A percentile compares a stretch with the other conserved stretches of the same genome.
These are phyloP conservation scores for Mastomys natalensis DNA, from an alignment of 2,113 vertebrate genomes.

Conservation along the genomic window DNA sequence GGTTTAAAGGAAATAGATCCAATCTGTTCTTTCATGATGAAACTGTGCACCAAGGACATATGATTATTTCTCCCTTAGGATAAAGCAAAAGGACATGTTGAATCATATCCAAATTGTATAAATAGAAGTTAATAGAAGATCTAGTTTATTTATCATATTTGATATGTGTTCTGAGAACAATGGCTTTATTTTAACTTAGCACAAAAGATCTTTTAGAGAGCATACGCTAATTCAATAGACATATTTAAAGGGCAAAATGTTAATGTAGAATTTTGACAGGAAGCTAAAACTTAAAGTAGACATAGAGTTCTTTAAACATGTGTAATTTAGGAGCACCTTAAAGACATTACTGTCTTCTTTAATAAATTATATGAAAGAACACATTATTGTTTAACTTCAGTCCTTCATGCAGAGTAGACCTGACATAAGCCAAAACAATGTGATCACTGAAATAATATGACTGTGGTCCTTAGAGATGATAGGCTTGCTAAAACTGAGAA, in stretches of 20 bases:
- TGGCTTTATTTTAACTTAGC: conserved; percentile 54
- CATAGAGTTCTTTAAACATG: conserved; percentile 2
- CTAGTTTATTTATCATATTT: conserved; percentile 44
- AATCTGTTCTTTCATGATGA: conserved; percentile 73
- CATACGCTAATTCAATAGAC: conserved; percentile 44
- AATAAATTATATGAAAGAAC: neutral
- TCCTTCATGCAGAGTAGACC: neutral
- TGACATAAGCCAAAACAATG: conserved; percentile 44
- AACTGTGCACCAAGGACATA: conserved; percentile 65
- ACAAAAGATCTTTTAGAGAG: conserved; percentile 43
- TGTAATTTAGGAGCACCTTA: neutral
- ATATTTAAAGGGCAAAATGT: conserved; percentile 62
- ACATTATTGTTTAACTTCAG: neutral
- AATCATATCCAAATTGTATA: conserved; percentile 77
- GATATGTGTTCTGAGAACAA: conserved; percentile 36
- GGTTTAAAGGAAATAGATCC: conserved; percentile 54
- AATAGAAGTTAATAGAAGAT: conserved; percentile 73
- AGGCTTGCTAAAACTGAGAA: neutral
- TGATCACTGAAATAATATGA: neutral
- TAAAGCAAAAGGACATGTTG: conserved; percentile 68
- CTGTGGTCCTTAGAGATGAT: neutral
- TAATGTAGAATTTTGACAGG: conserved; percentile 57
- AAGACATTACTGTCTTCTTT: neutral
- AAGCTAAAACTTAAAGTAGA: neutral
- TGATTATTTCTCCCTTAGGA: conserved; percentile 67